Base-by-base conservation (phyloP, 92 coral and sea anemone species). In the Epizoanthus illoricatus region DNA sequence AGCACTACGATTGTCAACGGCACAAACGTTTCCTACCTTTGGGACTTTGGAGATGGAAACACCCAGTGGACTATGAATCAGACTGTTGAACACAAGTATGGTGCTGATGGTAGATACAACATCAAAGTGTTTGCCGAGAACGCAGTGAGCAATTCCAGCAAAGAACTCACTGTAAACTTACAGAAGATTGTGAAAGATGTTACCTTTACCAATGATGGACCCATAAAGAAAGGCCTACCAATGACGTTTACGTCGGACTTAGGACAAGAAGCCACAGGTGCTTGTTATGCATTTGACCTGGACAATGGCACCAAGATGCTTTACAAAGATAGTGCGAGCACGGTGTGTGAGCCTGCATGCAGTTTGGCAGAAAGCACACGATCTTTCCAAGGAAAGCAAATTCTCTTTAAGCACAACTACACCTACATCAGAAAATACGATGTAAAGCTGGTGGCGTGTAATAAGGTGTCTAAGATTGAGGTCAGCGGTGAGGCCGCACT, bases 1-100 rank as follows among this genome's bases (percentile, higher is more conserved):
- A 75, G 52, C 67, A 84, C 80, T 13, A 60, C 81, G 4, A 87
- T 90, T 72, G 84, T 69, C 16, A 85, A 90, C 56, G 98, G 98
- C 19, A 93, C 98, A 4, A 95, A 95, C 68, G 98, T 93, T 17
- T 78, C 98, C 0, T 90, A 91, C 61, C 42, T 61, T 10, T 83
- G 84, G 47, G 85, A 89, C 49, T 95, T 92, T 73, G 98, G 94
- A 15, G 95, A 95, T 83, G 84, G 89, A 1, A 24, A 87, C 7
- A 45, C n/a, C 5, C 45, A 74, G 5, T 45, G 65, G 13, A 86
- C 87, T 7, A 68, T 67, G 33, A 74, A 84, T 57, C 63, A 63
- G 23, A 75, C 86, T 3, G 13, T 89, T 28, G 75, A 80, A 54
- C 92, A 95, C 79, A 71, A 72, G n/a, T 95, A 84, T 69, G 18